Base-by-base conservation (phyloP, 2,797 vertebrate genomes). In the Sardinella longiceps region DNA sequence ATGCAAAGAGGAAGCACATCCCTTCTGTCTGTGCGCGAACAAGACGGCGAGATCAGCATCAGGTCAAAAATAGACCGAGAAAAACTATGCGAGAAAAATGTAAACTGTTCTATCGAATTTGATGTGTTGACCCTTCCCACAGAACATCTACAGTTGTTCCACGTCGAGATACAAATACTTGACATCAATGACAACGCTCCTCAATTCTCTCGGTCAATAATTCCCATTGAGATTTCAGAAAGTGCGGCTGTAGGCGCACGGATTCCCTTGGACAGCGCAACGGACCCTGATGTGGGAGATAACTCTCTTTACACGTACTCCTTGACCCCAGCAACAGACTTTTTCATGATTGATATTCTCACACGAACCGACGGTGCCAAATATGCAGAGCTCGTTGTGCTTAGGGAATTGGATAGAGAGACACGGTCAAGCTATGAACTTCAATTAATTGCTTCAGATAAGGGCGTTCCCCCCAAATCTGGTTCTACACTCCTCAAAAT, bases 121-220 rank as follows among this genome's bases (percentile, higher is more conserved):
- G 98, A 99, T 83, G 98, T 99, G 89, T 96, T 99, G 89, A 97
- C 97, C 0, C 95, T 99, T 7, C 98, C 98, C 74, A 99, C 98
- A 0, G 97, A 98, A 83, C 97, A 99, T 91, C 95, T 99, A 87
- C 98, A 98, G 93, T 95, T 99, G 11, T 98, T 99, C 86, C 98
- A 98, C 45, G 94, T 99, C 6, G 97, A 99, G 86, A 97, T 99
- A 30, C 97, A 99, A 86, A 97, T 99, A 89, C 77, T 99, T 94
- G 98, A 99, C 89, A 98, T 99, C 83, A 99, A 99, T 58, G 98
- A 99, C 89, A 97, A 99, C 92, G 94, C 97, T 0, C 98, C 98
- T 0, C 98, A 97, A 90, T 99, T 99, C 85, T 95, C 98, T 80
- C 94, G 98, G 83, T 86, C 97, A 15, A 91, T 98, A 70, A 97